Evolutionary conservation across 64 coral and sea anemone genomes (phyloP).

Genomic region (Hydrozoanthus tunicans): DNA sequence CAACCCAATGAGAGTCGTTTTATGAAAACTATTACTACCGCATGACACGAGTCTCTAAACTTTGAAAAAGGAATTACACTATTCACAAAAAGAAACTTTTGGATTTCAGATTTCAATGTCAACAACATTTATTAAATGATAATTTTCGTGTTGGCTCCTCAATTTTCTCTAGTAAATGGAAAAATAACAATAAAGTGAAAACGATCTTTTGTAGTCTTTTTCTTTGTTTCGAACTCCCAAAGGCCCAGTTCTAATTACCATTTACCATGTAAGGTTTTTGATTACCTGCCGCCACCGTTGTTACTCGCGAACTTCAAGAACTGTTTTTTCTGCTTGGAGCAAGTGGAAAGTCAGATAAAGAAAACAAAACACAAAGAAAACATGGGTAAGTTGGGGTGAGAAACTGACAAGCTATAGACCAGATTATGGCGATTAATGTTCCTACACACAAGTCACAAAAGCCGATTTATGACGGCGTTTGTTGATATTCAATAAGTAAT

Average conservation of each 20-base stretch:
- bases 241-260: neutral
- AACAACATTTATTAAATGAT: no score
- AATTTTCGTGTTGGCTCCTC: no score
- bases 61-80: no score
- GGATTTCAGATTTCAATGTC: no score
- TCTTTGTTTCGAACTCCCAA: slow-evolving; percentile 17
- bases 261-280: neutral
- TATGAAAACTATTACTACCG: no score
- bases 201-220: neutral
- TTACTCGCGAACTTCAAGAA: neutral
- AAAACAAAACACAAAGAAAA: neutral
- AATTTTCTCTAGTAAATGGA: neutral
- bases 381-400: neutral
- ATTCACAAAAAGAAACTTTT: no score
- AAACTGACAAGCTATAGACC: neutral
- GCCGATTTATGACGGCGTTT: no score
- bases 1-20: no score
- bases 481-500: no score
- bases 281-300: neutral
- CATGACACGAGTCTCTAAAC: no score
- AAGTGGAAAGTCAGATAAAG: neutral
- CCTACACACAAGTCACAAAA: no score
- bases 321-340: neutral
- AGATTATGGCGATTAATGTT: neutral
- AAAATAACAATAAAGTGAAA: neutral